Evolutionary conservation across 2,888 invertebrate genomes (phyloP).

Genomic region (Schizotus pectinicornis): DNA sequence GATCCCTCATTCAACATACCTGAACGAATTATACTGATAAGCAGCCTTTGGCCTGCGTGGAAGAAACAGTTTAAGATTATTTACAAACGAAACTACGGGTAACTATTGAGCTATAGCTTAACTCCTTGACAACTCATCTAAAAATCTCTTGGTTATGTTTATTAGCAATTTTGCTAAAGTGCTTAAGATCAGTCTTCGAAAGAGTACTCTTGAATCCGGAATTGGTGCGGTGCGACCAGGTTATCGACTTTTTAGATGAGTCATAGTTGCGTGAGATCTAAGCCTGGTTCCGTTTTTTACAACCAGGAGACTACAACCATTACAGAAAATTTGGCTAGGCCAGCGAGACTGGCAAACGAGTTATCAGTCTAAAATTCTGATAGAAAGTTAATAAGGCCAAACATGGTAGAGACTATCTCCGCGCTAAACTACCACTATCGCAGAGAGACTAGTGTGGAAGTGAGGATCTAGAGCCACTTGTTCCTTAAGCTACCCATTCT

Average conservation of each 20-base stretch:
- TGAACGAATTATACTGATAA: conserved; percentile 55
- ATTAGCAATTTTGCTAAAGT: not conserved
- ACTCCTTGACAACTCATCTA: conserved; percentile 22
- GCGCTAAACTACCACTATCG: conserved; percentile 18
- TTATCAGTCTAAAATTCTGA: conserved; percentile 53
- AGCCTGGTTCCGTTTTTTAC: conserved; percentile 27
- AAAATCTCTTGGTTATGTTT: conserved; percentile 6
- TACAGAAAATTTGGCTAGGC: conserved; percentile 50
- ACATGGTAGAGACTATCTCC: conserved; percentile 40
- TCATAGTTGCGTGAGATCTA: conserved; percentile 21
- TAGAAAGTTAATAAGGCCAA: conserved; percentile 55
- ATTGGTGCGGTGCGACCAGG: conserved; percentile 4
- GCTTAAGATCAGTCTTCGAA: conserved; percentile 25
- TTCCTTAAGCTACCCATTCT: conserved; percentile 81
- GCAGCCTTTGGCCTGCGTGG: conserved; percentile 44
- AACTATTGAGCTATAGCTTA: conserved; percentile 45
- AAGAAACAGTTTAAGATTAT: conserved; percentile 46
- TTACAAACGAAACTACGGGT: conserved; percentile 40
- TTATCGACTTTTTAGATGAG: conserved; percentile 22
- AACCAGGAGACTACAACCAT: conserved; percentile 30
- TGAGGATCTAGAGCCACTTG: conserved; percentile 71
- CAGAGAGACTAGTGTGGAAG: conserved; percentile 53
- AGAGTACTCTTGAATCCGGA: conserved; percentile 11
- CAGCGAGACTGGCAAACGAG: conserved; percentile 40
- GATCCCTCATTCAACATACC: conserved; percentile 59